Percentiles rank a stretch among this genome's conserved stretches.
phyloP scores from a whole-genome alignment of 2,888 invertebrate genomes.

The Antitype chi region DNA sequence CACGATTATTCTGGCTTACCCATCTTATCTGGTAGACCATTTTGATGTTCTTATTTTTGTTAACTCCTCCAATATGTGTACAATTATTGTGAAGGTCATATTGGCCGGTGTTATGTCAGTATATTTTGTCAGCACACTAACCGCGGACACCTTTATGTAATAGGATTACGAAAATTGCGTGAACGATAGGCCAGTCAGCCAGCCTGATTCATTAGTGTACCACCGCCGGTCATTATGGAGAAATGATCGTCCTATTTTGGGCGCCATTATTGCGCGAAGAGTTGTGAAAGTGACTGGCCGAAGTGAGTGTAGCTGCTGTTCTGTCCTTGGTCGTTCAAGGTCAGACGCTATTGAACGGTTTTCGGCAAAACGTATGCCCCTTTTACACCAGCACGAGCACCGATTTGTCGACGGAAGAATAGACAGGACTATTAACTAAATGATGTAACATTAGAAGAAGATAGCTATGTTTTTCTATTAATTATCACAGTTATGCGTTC shows the following conservation, averaged over 20 bases:
- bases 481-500: no score
- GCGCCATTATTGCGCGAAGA: slow-evolving; percentile 39
- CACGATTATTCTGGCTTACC: background rate
- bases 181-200: slow-evolving; percentile 47
- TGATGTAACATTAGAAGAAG: no score
- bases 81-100: slow-evolving; percentile 41
- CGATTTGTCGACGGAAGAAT: no score
- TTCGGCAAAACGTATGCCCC: no score
- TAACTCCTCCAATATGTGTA: slow-evolving; percentile 21
- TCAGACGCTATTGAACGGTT: background rate
- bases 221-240: slow-evolving; percentile 48
- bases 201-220: slow-evolving; percentile 55
- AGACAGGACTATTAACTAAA: no score
- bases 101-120: slow-evolving; percentile 59
- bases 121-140: slow-evolving; percentile 65
- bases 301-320: slow-evolving; percentile 17
- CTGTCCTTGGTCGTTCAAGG: slow-evolving; percentile 36
- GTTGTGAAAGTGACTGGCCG: slow-evolving; percentile 44
- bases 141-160: slow-evolving; percentile 62
- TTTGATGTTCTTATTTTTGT: background rate
- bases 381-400: no score
- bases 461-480: no score
- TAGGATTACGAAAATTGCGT: slow-evolving; percentile 66
- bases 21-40: background rate
- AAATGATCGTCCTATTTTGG: slow-evolving; percentile 60